phyloP scores from a whole-genome alignment of 2,888 invertebrate species.

The Lepas anatifera region DNA sequence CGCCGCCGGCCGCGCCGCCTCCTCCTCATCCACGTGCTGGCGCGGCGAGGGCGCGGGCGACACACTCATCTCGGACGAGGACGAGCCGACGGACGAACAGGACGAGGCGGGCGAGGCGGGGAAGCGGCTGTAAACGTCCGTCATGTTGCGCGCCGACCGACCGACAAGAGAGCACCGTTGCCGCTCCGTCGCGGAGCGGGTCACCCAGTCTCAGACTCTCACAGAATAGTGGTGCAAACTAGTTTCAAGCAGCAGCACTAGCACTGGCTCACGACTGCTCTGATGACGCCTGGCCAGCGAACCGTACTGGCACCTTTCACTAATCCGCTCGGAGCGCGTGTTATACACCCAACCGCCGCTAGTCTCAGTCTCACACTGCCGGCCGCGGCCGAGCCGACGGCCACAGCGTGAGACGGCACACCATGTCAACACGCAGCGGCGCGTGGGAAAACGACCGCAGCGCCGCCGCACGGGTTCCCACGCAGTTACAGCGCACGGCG shows the following conservation, averaged over 20 bases:
- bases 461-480: conserved; percentile 13
- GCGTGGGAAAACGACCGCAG: conserved; percentile 18
- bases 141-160: background rate
- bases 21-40: background rate
- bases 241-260: no score
- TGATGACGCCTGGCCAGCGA: no score
- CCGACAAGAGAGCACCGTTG: no score
- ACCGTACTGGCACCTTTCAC: no score
- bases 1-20: background rate
- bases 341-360: background rate
- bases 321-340: no score
- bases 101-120: conserved; percentile 1
- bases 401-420: background rate
- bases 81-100: background rate
- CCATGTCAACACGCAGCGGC: conserved; percentile 15
- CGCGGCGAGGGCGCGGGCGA: conserved; percentile 1
- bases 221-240: background rate
- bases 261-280: no score
- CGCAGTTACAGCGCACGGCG: background rate
- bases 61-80: conserved; percentile 5
- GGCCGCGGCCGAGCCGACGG: background rate
- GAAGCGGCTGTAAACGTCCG: background rate
- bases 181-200: no score
- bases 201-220: background rate
- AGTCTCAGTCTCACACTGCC: background rate